A percentile compares a stretch with the other conserved stretches of the same genome.
Conservation (phyloP, 2,113 vertebrate genomes). For the Lepidiolamprologus cunningtoni region DNA sequence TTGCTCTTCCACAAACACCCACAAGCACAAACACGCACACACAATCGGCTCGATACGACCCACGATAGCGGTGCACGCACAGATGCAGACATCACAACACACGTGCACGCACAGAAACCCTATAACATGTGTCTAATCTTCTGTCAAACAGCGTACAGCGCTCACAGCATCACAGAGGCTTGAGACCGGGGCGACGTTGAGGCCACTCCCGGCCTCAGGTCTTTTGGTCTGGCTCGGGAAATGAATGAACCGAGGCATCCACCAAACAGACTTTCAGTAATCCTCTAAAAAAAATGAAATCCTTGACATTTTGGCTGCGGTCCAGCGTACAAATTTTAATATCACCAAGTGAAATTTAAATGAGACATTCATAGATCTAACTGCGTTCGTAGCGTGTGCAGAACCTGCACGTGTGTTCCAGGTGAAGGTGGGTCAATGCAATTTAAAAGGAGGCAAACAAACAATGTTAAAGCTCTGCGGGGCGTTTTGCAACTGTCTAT, state of each 20-base stretch:
- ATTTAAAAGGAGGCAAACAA: slow-evolving; percentile 1
- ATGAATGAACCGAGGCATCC: background rate
- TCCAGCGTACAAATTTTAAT: slow-evolving; percentile 32
- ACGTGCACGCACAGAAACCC: background rate
- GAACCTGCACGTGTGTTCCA: background rate
- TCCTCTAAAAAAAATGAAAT: slow-evolving; percentile 26
- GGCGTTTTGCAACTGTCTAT: background rate
- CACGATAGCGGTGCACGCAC: background rate
- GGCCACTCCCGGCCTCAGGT: slow-evolving; percentile 1
- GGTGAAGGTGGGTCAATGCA: slow-evolving; percentile 7
- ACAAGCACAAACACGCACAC: background rate
- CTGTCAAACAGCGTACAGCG: slow-evolving; percentile 16
- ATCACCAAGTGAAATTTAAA: slow-evolving; percentile 31
- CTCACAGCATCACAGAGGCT: background rate
- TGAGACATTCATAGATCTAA: slow-evolving; percentile 17
- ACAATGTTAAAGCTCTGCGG: background rate
- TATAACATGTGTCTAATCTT: slow-evolving; percentile 54
- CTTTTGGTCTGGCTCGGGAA: slow-evolving; percentile 22
- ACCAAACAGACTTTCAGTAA: slow-evolving; percentile 28
- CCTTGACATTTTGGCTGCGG: slow-evolving; percentile 39
- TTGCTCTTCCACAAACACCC: slow-evolving; percentile 5
- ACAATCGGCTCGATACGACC: background rate
- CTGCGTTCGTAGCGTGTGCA: background rate
- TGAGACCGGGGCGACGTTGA: slow-evolving; percentile 5
- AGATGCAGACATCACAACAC: background rate